phyloP scores from a whole-genome alignment of 2,888 invertebrate species.

The Heliconius erato region DNA sequence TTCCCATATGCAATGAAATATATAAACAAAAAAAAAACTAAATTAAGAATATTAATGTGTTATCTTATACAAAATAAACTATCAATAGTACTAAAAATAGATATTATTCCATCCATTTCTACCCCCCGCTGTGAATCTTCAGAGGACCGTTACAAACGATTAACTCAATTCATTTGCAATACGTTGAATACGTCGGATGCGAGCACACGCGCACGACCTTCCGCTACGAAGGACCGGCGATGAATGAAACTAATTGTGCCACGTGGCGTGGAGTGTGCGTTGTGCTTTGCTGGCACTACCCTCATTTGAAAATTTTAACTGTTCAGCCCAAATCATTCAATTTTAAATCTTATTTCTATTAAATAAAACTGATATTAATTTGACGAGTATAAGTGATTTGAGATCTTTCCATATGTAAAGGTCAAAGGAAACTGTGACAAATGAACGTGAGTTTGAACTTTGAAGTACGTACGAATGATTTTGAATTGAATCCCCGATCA shows the following conservation, averaged over 20 bases:
- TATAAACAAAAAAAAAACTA: neutral
- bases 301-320: constrained; percentile 41
- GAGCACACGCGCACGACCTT: constrained; percentile 60
- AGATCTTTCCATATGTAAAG: constrained; percentile 29
- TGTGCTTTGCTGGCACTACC: constrained; percentile 59
- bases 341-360: constrained; percentile 31
- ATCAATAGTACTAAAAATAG: constrained; percentile 36
- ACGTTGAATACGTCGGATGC: constrained; percentile 64
- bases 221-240: constrained; percentile 59
- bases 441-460: constrained; percentile 76
- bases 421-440: constrained; percentile 72
- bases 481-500: constrained; percentile 61
- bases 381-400: constrained; percentile 4
- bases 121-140: constrained; percentile 43
- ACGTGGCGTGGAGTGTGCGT: constrained; percentile 71
- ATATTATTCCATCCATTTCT: constrained; percentile 44
- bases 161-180: constrained; percentile 76
- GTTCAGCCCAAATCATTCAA: constrained; percentile 8
- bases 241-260: constrained; percentile 81
- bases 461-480: constrained; percentile 67
- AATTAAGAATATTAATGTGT: neutral
- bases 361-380: constrained; percentile 34
- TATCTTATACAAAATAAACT: neutral
- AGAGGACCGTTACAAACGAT: constrained; percentile 64
- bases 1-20: too few species aligned